Percentiles rank a stretch among this genome's conserved stretches.
phyloP scores from a whole-genome alignment of 53 echinoderm and acorn worm species.

The Glandiceps talaboti region DNA sequence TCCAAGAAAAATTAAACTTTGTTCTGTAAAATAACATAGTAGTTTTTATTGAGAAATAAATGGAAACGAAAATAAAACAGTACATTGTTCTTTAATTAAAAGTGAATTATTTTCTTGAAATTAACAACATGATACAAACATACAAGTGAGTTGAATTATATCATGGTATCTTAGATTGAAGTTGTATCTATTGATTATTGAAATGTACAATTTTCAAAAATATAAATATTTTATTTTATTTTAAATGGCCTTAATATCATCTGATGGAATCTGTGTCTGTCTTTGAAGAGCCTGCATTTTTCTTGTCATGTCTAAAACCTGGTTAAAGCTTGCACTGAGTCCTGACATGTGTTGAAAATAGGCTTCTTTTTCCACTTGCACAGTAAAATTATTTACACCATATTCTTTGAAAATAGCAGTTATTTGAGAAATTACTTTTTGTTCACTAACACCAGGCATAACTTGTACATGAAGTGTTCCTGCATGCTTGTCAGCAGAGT shows the following conservation, averaged over 20 bases:
- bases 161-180: too few species aligned
- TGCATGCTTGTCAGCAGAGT: slow-evolving; percentile 42
- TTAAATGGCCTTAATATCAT: slow-evolving; percentile 87
- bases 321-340: slow-evolving; percentile 81
- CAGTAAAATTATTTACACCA: slow-evolving; percentile 72
- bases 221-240: too few species aligned
- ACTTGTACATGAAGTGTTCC: slow-evolving; percentile 78
- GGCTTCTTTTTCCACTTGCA: slow-evolving; percentile 89
- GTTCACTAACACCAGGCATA: slow-evolving; percentile 62
- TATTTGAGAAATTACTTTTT: slow-evolving; percentile 68
- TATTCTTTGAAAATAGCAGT: slow-evolving; percentile 69
- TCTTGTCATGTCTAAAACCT: slow-evolving; percentile 62
- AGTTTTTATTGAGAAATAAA: too few species aligned
- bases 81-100: too few species aligned
- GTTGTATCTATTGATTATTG: too few species aligned
- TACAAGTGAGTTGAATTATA: too few species aligned
- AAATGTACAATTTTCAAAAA: too few species aligned
- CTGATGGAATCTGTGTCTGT: slow-evolving; percentile 14
- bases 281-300: slow-evolving; percentile 48
- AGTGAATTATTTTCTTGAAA: too few species aligned
- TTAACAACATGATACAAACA: too few species aligned
- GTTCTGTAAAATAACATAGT: too few species aligned
- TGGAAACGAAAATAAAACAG: too few species aligned
- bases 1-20: too few species aligned
- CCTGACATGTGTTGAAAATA: slow-evolving; percentile 98